Percentiles rank a stretch among this genome's conserved stretches.
These are phyloP conservation scores for Entelurus aequoreus DNA, from an alignment of 2,113 vertebrate genomes.

Conservation along the genomic window DNA sequence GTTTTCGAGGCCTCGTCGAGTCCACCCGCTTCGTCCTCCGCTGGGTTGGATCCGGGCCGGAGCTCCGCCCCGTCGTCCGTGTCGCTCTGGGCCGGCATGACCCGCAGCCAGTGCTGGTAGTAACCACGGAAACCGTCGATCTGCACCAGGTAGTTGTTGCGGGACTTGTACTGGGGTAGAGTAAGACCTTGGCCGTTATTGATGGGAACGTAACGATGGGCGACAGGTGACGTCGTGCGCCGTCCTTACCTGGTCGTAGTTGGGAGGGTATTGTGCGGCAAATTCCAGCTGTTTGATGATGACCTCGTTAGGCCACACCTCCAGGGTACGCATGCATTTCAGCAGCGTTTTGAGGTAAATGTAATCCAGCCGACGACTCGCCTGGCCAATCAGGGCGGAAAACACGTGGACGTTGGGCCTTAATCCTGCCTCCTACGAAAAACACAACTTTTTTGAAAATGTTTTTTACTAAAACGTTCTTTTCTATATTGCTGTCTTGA, in stretches of 20 bases:
- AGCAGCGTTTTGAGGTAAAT: constrained; percentile 82
- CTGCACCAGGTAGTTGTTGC: constrained; percentile 86
- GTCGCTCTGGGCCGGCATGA: constrained; percentile 77
- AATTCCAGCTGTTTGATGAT: constrained; percentile 90
- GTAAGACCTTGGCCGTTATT: background rate
- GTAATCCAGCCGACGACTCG: constrained; percentile 80
- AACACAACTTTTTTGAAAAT: background rate
- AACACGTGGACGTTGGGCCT: constrained; percentile 83
- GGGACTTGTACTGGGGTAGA: constrained; percentile 78
- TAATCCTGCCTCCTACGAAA: constrained; percentile 73
- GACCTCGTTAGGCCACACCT: constrained; percentile 83
- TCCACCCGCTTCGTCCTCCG: constrained; percentile 9
- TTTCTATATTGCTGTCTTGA: too few relatives aligned
- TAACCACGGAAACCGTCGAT: constrained; percentile 91
- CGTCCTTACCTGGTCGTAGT: constrained; percentile 79
- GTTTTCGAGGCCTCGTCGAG: constrained; percentile 24
- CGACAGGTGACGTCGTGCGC: background rate
- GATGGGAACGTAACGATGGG: background rate
- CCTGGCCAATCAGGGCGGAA: constrained; percentile 83
- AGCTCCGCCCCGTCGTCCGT: constrained; percentile 18
- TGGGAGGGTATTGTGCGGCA: constrained; percentile 83
- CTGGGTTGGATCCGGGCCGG: background rate
- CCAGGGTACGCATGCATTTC: constrained; percentile 74
- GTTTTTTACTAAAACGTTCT: too few relatives aligned
- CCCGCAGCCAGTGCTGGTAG: constrained; percentile 85